Conservation (phyloP, 2,888 invertebrate genomes). For the Alviniconcha strummeri region DNA sequence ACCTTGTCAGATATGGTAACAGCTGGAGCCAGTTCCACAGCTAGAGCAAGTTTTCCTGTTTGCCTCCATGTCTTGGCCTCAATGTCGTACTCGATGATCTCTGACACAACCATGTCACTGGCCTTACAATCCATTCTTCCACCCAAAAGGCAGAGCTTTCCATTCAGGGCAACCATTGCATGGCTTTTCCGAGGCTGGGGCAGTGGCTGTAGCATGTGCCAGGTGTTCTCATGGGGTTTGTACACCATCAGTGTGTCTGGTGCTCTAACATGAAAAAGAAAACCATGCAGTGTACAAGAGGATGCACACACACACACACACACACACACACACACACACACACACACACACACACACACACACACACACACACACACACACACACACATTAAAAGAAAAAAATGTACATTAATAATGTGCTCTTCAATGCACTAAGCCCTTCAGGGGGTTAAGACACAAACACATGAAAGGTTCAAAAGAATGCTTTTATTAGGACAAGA, state of each 20-base stretch:
- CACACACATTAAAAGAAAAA: not conserved
- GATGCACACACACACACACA: not conserved
- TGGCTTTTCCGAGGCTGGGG: slow-evolving; percentile 30
- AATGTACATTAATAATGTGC: not conserved
- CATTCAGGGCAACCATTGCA: slow-evolving; percentile 35
- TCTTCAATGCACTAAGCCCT: no score
- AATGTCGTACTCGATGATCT: slow-evolving; percentile 29
- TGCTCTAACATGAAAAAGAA: not conserved
- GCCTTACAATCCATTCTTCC: slow-evolving; percentile 15
- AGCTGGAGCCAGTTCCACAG: slow-evolving; percentile 35
- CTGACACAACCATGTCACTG: slow-evolving; percentile 13
- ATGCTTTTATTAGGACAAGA: no score
- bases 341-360: not conserved
- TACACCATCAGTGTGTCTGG: slow-evolving; percentile 31
- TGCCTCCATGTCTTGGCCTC: slow-evolving; percentile 21
- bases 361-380: not conserved
- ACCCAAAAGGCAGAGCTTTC: slow-evolving; percentile 34
- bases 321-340: not conserved
- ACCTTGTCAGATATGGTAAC: slow-evolving; percentile 25
- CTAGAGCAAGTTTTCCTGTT: slow-evolving; percentile 26
- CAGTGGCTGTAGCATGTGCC: slow-evolving; percentile 27
- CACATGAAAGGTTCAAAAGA: no score
- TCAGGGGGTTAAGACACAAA: no score
- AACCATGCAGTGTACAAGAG: not conserved
- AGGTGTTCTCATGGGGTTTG: slow-evolving; percentile 32